Base-by-base conservation (phyloP, 2,888 invertebrate genomes). In the Plebejus melissa region DNA sequence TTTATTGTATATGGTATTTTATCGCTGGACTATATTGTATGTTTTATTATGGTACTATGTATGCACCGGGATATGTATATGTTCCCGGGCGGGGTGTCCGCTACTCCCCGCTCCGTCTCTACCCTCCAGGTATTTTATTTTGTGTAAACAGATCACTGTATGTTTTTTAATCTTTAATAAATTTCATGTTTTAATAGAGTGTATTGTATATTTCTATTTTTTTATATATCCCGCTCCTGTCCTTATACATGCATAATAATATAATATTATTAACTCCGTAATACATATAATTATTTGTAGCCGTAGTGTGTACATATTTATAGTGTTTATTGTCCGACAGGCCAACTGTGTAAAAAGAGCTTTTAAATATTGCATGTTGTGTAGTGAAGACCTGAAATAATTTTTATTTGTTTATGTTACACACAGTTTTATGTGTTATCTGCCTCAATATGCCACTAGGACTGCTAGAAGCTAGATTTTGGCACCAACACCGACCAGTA, bases 131-230 rank as follows among this genome's bases (percentile, higher is more conserved):
- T 90, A 93, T 92, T 90, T 91, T 91, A 92, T 93, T 93, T 93
- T 92, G 90, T 92, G 91, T 92, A 93, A 90, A 89, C 87, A 87
- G 89, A 86, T 86, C 89, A 90, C 88, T 93, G 93, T 93, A 93
- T 93, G 92, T 91, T 93, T 93, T 72, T 91, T 89, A 87, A 90
- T 89, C 90, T 91, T 91, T 90, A 93, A 93, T 93, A 93, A 93
- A 93, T 89, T 93, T 92, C 91, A 92, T 91, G 91, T 91, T 93
- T 92, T 90, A 91, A 93, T 93, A 93, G 90, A 88, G 86, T 92
- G 89, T 93, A 92, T 91, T 85, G 91, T 93, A 93, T 93, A 93
- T 93, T 92, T 91, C 90, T 90, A 90, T 90, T 89, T 90, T 91
- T 87, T 89, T 92, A 90, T 88, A 86, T 83, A 85, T 79, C 88